Conservation (phyloP, 2,797 vertebrate species). For the Peromyscus eremicus region DNA sequence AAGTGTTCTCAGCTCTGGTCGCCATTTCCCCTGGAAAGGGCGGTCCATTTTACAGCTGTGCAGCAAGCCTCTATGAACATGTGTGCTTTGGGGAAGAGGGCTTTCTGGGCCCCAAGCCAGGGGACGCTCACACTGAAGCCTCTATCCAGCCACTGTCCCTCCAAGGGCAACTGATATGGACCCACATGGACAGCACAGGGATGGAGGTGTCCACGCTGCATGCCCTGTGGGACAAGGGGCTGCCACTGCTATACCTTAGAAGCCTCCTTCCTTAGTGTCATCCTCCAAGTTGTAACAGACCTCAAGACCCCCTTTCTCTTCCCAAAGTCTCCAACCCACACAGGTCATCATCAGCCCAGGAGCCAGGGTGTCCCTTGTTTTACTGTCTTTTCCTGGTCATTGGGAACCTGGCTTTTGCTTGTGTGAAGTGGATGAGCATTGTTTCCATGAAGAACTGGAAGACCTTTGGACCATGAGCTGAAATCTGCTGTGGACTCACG, state of each 20-base stretch:
- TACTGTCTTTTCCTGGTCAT: slow-evolving; percentile 82
- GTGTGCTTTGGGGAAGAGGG: neutral
- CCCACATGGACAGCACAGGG: neutral
- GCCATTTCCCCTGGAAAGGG: neutral
- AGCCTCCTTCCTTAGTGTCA: slow-evolving; percentile 72
- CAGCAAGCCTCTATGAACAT: neutral
- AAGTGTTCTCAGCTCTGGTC: slow-evolving; percentile 32
- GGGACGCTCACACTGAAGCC: neutral
- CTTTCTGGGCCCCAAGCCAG: neutral
- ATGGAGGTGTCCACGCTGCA: neutral
- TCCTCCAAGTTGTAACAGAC: slow-evolving; percentile 69
- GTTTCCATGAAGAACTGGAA: slow-evolving; percentile 77
- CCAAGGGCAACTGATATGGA: neutral
- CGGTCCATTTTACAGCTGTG: neutral
- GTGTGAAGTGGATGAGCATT: slow-evolving; percentile 25
- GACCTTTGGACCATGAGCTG: slow-evolving; percentile 76
- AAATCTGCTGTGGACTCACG: slow-evolving; percentile 49
- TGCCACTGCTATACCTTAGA: neutral
- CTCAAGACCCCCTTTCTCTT: slow-evolving; percentile 5
- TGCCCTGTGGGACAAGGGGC: neutral
- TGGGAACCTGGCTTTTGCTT: slow-evolving; percentile 79
- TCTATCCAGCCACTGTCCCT: neutral
- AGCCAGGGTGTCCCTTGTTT: slow-evolving; percentile 83
- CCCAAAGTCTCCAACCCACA: slow-evolving; percentile 51
- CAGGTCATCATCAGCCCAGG: slow-evolving; percentile 69